Evolutionary conservation across 2,113 vertebrate species (phyloP).

Genomic region (Emydura subglobosa): DNA sequence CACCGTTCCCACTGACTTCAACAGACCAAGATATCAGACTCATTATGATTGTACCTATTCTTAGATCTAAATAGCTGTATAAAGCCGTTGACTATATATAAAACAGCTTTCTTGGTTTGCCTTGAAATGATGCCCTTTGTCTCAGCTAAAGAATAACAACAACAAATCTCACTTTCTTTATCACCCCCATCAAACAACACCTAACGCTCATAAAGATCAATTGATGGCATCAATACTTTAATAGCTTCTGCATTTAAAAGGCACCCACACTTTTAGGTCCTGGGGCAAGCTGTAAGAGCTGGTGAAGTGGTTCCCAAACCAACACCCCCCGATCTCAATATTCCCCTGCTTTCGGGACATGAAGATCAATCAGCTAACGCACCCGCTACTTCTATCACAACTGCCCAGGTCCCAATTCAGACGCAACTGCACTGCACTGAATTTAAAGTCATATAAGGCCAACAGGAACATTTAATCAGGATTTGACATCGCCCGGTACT

Average conservation of each 20-base stretch:
- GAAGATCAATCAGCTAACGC: too few relatives aligned
- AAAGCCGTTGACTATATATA: too few relatives aligned
- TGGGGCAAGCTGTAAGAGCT: background rate
- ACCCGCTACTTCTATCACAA: background rate
- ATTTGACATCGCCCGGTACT: constrained; percentile 4
- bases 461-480: background rate
- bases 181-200: background rate
- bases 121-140: too few relatives aligned
- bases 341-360: too few relatives aligned
- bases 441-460: background rate
- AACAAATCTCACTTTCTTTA: background rate
- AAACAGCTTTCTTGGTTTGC: too few relatives aligned
- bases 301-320: background rate
- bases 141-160: background rate
- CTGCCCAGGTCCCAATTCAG: background rate
- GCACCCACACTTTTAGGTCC: background rate
- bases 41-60: too few relatives aligned
- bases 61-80: too few relatives aligned
- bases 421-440: background rate
- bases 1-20: too few relatives aligned
- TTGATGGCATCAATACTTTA: too few relatives aligned
- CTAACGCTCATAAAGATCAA: background rate
- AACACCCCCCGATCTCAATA: background rate
- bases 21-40: too few relatives aligned
- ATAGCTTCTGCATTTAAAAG: too few relatives aligned